Percentiles rank a stretch among this genome's conserved stretches.
These are phyloP conservation scores for Zoroaster sp. DNA, from an alignment of 53 echinoderm and acorn worm genomes.

Conservation along the genomic window DNA sequence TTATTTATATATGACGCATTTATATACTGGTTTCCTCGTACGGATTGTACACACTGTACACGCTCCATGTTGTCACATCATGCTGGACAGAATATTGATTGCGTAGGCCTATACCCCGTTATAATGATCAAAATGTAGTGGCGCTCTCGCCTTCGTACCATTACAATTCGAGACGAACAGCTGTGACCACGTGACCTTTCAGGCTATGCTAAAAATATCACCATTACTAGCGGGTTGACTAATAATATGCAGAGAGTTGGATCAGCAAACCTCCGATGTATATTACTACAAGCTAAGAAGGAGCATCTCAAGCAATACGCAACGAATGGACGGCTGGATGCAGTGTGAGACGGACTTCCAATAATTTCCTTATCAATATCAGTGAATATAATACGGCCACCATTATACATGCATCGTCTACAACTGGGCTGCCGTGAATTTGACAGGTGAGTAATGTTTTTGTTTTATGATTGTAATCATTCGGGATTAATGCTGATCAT, in stretches of 20 bases:
- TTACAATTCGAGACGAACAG: not conserved
- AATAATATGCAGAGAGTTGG: slow-evolving; percentile 19
- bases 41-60: no score
- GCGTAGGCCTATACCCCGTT: no score
- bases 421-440: not conserved
- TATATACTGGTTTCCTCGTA: no score
- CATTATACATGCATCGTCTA: not conserved
- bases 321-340: not conserved
- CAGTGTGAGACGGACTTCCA: not conserved
- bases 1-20: no score
- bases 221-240: not conserved
- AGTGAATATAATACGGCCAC: not conserved
- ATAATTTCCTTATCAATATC: not conserved
- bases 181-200: slow-evolving; percentile 46
- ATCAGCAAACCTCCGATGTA: not conserved
- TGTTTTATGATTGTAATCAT: not conserved
- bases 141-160: not conserved
- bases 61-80: no score
- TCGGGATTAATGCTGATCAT: no score
- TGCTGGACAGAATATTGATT: no score
- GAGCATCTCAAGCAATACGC: not conserved
- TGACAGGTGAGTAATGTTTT: not conserved
- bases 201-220: slow-evolving; percentile 32
- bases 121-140: no score
- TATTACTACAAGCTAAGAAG: not conserved